Evolutionary conservation across 2,888 invertebrate genomes (phyloP), one percentile per base, ranked within the genome.

Genomic region (Phortica okadai): DNA sequence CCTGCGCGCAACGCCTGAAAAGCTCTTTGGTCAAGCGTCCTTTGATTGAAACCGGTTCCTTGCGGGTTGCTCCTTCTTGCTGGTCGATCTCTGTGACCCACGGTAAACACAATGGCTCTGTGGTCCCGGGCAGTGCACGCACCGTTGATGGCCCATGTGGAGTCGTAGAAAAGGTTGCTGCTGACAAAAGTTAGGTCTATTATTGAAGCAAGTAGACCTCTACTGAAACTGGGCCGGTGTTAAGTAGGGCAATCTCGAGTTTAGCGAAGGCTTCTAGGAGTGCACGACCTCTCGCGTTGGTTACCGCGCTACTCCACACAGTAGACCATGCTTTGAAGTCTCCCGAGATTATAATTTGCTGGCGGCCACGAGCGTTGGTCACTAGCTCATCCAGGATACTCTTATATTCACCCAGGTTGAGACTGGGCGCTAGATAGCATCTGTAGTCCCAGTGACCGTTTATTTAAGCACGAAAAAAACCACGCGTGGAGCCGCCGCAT

Each of bases 141-240:
- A 45, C 74, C 73, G 14, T 67, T 59, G 5, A 78, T 74, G 41
- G 11, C 3, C 74, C 74, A 73, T 2, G 7, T 66, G 14, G 45
- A 54, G 1, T 58, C 11, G 11, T 8, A 59, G 10, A 56, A 33
- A 0, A 74, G 45, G 1, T 7, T 25, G 41, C 14, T 74, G 64
- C 75, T 77, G n/a, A 66, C 66, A 50, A 74, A 73, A 16, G 77
- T 62, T 21, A 77, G 21, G 45, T 78, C 75, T n/a, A 78, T 78
- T 11, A 72, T n/a, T 1, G 76, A 76, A 1, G 45, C 58, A 10
- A 1, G 42, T 11, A 50, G 58, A n/a, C 33, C 75, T 21, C 54
- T 66, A 21, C 41, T 42, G 33, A 42, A 78, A 0, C 76, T 78
- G 33, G 14, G n/a, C 75, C 78, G 7, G 5, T n/a, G 56, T 74